Evolutionary conservation across 1,140 invertebrate species (phyloP).

Genomic region (Eueides isabella): DNA sequence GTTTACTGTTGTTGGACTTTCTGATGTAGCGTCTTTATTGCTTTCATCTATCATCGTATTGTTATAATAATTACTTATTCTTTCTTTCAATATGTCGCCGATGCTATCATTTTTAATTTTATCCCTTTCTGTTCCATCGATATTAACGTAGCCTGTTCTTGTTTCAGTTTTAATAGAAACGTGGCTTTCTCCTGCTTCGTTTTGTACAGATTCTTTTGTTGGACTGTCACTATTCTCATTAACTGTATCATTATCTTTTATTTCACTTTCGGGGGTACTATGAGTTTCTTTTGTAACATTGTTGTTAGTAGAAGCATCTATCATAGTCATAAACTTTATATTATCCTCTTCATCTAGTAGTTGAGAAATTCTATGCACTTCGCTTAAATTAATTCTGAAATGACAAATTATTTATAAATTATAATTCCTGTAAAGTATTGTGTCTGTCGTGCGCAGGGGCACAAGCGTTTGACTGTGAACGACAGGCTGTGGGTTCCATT

Average conservation of each 20-base stretch:
- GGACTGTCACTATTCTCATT: conserved; percentile 8
- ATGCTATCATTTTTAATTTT: conserved; percentile 62
- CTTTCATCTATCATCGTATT: conserved; percentile 46
- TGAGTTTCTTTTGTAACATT: conserved; percentile 43
- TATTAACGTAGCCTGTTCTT: conserved; percentile 72
- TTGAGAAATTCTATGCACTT: conserved; percentile 78
- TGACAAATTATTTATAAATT: conserved; percentile 28
- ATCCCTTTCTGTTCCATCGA: conserved; percentile 74
- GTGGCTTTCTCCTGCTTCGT: conserved; percentile 53
- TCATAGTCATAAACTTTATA: conserved; percentile 71
- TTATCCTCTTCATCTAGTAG: conserved; percentile 79
- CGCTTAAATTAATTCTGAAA: conserved; percentile 78
- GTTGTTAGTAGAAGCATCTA: conserved; percentile 54
- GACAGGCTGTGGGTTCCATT: too few relatives aligned
- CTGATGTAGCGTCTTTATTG: conserved; percentile 32
- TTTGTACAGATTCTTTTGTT: conserved; percentile 26
- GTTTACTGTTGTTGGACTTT: conserved; percentile 29
- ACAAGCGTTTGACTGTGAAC: too few relatives aligned
- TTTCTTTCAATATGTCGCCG: conserved; percentile 66
- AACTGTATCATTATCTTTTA: conserved; percentile 26
- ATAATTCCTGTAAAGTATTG: not conserved
- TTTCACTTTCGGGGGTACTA: conserved; percentile 25
- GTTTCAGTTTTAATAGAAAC: conserved; percentile 74
- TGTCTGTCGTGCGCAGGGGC: too few relatives aligned
- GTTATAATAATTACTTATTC: conserved; percentile 60